These are phyloP conservation scores for Anarsia innoxiella DNA, from an alignment of 2,888 invertebrate genomes.

Conservation along the genomic window DNA sequence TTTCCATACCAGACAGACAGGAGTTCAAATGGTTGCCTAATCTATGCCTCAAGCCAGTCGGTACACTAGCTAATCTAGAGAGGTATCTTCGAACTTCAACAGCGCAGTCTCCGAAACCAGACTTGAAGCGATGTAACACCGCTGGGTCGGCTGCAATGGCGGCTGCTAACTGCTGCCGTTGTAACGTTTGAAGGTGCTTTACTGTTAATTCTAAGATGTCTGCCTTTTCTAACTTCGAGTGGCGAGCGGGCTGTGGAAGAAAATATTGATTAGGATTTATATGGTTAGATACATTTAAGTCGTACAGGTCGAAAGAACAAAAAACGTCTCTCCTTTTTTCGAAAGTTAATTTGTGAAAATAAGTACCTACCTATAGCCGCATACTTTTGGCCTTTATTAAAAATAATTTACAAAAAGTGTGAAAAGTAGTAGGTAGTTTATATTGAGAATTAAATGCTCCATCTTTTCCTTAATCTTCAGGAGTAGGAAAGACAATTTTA, in stretches of 20 bases:
- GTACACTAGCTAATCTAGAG: slow-evolving; percentile 78
- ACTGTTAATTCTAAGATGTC: slow-evolving; percentile 97
- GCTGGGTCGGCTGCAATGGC: slow-evolving; percentile 90
- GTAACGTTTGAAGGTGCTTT: slow-evolving; percentile 91
- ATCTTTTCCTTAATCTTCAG: no score
- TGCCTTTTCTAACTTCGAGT: slow-evolving; percentile 96
- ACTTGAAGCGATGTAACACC: slow-evolving; percentile 87
- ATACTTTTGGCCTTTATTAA: no score
- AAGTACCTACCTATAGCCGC: no score
- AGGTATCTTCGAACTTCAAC: slow-evolving; percentile 86
- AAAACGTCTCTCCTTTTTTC: no score
- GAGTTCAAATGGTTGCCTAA: slow-evolving; percentile 78
- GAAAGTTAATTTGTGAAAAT: no score
- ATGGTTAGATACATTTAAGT: no score
- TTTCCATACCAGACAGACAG: slow-evolving; percentile 76
- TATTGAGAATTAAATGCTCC: no score
- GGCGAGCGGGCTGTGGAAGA: slow-evolving; percentile 87
- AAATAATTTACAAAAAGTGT: no score
- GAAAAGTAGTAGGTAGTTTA: no score
- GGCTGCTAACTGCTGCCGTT: slow-evolving; percentile 88
- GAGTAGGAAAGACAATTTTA: no score
- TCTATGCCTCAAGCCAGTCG: slow-evolving; percentile 74
- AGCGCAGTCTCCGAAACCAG: slow-evolving; percentile 92
- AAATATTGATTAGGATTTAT: slow-evolving; percentile 1
- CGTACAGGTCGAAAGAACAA: not conserved